A percentile compares a stretch with the other conserved stretches of the same genome.
Evolutionary conservation across 1,140 invertebrate species (phyloP).

Genomic region (Drosophila serrata): DNA sequence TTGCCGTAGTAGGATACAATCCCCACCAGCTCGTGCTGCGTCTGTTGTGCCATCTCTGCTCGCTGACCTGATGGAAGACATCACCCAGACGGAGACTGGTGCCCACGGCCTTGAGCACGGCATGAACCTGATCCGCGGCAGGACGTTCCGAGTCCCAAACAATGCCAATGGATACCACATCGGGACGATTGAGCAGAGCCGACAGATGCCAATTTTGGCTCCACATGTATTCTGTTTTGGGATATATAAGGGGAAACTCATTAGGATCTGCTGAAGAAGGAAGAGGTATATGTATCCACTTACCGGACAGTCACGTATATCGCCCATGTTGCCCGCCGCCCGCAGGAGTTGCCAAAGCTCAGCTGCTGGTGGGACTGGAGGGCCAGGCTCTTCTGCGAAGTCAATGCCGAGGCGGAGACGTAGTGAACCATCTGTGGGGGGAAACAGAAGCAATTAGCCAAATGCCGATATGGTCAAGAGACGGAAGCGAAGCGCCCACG

Average conservation of each 20-base stretch:
- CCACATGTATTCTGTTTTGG: conserved; percentile 93
- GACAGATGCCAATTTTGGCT: conserved; percentile 95
- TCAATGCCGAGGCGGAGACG: conserved; percentile 96
- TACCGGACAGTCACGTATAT: conserved; percentile 97
- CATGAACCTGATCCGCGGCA: conserved; percentile 95
- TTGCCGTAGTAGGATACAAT: conserved; percentile 98
- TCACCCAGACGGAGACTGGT: conserved; percentile 93
- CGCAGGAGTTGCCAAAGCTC: conserved; percentile 94
- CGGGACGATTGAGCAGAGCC: conserved; percentile 96
- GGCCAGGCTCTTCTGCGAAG: conserved; percentile 89
- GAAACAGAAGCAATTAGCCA: conserved; percentile 23
- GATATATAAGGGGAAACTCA: rapidly evolving
- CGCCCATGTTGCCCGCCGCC: conserved; percentile 96
- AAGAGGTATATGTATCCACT: conserved; percentile 86
- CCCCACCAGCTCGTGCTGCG: conserved; percentile 95
- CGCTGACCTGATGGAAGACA: conserved; percentile 95
- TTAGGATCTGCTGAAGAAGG: background rate
- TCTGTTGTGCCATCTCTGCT: conserved; percentile 91
- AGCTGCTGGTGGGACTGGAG: conserved; percentile 86
- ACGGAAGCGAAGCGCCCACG: conserved; percentile 32
- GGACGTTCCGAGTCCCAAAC: conserved; percentile 98
- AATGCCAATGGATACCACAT: conserved; percentile 98
- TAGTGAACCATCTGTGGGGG: conserved; percentile 97
- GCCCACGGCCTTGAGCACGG: conserved; percentile 94
- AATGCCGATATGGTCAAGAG: conserved; percentile 30